A percentile compares a stretch with the other conserved stretches of the same genome.
These are phyloP conservation scores for Caenorhabditis angaria DNA, from an alignment of 2,888 invertebrate species.

Conservation along the genomic window DNA sequence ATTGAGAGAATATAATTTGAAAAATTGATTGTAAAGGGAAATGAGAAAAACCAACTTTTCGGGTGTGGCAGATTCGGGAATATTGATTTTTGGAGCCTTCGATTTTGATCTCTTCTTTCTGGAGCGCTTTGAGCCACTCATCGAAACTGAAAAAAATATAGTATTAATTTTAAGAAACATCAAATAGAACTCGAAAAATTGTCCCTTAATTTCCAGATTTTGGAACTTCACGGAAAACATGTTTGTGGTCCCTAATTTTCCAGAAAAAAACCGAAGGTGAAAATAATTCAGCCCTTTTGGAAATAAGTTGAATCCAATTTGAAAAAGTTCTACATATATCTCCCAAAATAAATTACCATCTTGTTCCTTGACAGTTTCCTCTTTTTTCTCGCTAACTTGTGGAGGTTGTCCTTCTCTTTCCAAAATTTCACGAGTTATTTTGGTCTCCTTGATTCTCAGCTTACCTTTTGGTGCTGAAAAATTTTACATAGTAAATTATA, in stretches of 20 bases:
- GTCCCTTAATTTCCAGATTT: background rate
- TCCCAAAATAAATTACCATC: constrained; percentile 1
- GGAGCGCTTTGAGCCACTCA: background rate
- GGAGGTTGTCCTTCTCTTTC: constrained; percentile 29
- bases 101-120: constrained; percentile 9
- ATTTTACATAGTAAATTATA: too few species aligned
- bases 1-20: constrained; percentile 16
- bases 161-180: too few species aligned
- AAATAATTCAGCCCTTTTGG: background rate
- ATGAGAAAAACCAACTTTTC: constrained; percentile 2
- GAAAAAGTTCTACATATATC: background rate
- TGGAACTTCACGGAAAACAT: background rate
- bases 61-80: background rate
- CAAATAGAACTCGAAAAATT: too few species aligned
- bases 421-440: constrained; percentile 38
- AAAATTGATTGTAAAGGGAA: constrained; percentile 16
- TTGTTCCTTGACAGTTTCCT: constrained; percentile 32
- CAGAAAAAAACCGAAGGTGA: background rate
- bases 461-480: constrained; percentile 12
- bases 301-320: background rate
- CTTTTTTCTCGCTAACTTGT: constrained; percentile 33
- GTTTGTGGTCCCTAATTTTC: background rate
- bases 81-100: background rate
- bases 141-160: background rate
- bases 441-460: constrained; percentile 37